A percentile compares a stretch with the other conserved stretches of the same genome.
Evolutionary conservation across 2,113 vertebrate species (phyloP).

Genomic region (Daubentonia madagascariensis): DNA sequence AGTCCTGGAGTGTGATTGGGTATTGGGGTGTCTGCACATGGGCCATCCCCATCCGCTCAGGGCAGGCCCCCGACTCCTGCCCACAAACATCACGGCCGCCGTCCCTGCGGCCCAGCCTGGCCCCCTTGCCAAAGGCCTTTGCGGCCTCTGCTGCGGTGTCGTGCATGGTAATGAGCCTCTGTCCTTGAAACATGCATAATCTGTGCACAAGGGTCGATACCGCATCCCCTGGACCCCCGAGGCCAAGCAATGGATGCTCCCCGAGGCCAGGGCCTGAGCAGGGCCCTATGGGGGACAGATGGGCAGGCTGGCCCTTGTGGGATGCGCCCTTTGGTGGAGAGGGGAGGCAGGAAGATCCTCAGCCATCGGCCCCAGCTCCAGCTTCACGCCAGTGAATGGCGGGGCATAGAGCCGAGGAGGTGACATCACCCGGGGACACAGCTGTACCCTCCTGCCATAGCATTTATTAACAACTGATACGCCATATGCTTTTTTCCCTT

Average conservation of each 20-base stretch:
- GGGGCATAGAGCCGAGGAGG: background rate
- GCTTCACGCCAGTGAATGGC: background rate
- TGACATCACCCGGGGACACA: background rate
- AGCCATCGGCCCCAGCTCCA: background rate
- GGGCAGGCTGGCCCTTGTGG: background rate
- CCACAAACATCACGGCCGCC: accelerated
- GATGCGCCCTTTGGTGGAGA: background rate
- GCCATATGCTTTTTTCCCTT: accelerated
- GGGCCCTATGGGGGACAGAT: background rate
- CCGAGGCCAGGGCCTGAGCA: background rate
- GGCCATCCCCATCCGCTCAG: background rate
- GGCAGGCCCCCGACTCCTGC: background rate
- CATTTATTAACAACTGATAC: background rate
- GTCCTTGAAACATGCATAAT: background rate
- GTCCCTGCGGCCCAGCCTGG: too few relatives aligned
- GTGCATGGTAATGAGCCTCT: background rate
- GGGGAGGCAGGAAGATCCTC: background rate
- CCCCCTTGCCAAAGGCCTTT: background rate
- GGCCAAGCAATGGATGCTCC: accelerated
- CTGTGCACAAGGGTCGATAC: accelerated
- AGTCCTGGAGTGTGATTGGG: accelerated
- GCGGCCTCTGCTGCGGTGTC: background rate
- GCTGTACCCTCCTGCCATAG: background rate
- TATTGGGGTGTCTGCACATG: accelerated
- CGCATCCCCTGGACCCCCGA: background rate